Evolutionary conservation across 2,113 vertebrate species (phyloP), one percentile per base, ranked within the genome.

Genomic region (Hucho hucho): DNA sequence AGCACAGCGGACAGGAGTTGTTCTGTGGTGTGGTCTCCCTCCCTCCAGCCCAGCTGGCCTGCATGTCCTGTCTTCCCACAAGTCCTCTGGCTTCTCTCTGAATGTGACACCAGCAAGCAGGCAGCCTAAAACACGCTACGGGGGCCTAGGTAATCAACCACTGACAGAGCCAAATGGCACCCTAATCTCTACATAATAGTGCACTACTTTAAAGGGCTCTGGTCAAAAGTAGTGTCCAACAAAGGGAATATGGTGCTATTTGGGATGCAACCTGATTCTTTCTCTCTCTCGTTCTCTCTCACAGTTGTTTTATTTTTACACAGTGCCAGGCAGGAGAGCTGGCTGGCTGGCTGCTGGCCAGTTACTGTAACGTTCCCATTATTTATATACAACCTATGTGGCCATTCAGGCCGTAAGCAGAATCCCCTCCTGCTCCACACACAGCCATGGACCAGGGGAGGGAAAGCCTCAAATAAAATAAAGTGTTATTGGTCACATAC

Each of bases 71-170:
- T 63, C 59, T 63, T 63, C 22, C 59, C 64, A 12, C 28, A 67
- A 12, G 26, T 13, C 64, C 64, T 67, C 28, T 16, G 25, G 28
- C 64, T 28, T 28, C 25, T 20, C 64, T 29, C 64, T 67, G 26
- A 67, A 67, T 67, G 14, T 67, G 64, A n/a, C 59, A 63, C 59
- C 59, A 63, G 59, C 47, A 49, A 49, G 47, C 22, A n/a, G 20
- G 7, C 59, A n/a, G 18, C 18, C 16, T 24, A n/a, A 61, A 20
- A 61, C 58, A 22, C 11, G 6, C 5, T 24, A 5, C 63, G 25
- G 7, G 22, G 1, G 3, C 59, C 18, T n/a, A 63, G 18, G 22
- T n/a, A 63, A 4, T 13, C 63, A 64, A 24, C 9, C 63, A 25
- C 25, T 14, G n/a, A 25, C 37, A 9, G 7, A 37, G 37, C 37